These are phyloP conservation scores for Crocuta crocuta DNA, from an alignment of 2,113 vertebrate species.

Conservation along the genomic window DNA sequence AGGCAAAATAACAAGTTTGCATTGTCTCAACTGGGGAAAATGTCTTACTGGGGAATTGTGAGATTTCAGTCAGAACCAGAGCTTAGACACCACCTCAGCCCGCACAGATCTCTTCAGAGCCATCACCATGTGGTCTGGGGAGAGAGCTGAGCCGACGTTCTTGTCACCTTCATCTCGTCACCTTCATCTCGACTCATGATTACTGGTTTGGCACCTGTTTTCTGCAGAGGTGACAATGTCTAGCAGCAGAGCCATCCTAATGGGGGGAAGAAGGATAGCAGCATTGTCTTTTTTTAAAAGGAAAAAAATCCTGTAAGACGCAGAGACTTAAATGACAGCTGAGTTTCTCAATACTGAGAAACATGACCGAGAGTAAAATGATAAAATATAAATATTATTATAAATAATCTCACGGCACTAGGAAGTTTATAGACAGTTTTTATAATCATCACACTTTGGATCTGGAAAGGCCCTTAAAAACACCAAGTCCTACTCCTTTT, in stretches of 20 bases:
- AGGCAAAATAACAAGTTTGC: conserved; percentile 43
- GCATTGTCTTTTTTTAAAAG: neutral
- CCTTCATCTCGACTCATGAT: neutral
- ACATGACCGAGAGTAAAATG: neutral
- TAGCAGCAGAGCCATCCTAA: neutral
- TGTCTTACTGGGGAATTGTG: neutral
- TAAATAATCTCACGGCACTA: neutral
- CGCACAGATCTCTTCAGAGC: neutral
- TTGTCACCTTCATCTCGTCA: neutral
- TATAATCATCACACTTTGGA: neutral
- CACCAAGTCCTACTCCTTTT: neutral
- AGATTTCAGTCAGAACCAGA: neutral
- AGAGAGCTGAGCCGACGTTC: neutral
- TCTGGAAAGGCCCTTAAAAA: neutral
- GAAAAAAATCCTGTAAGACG: neutral
- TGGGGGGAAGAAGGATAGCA: neutral
- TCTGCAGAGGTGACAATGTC: neutral
- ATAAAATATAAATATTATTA: neutral
- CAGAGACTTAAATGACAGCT: neutral
- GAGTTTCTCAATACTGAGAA: neutral
- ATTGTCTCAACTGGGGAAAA: neutral
- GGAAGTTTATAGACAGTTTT: conserved; percentile 14
- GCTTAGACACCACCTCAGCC: accelerated
- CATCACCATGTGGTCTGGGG: neutral
- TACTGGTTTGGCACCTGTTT: neutral